Conservation (phyloP, 1,140 invertebrate genomes). For the Colletes gigas region DNA sequence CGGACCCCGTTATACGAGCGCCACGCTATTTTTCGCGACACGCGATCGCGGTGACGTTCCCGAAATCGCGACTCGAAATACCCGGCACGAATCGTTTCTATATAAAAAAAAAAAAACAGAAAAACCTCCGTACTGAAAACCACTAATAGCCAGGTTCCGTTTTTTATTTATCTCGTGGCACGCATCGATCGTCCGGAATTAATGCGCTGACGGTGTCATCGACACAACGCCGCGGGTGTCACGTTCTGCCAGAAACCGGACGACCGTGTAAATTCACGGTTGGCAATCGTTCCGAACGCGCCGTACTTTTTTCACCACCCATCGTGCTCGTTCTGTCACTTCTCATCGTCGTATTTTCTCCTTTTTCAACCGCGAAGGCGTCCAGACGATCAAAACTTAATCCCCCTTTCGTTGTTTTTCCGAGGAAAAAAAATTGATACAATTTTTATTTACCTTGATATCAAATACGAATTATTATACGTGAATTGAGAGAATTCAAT, state of each 20-base stretch:
- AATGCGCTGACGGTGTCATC: conserved; percentile 2
- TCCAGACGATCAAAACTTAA: too few relatives aligned
- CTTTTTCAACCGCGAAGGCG: background rate
- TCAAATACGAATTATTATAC: too few relatives aligned
- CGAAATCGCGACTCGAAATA: background rate
- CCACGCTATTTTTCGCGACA: background rate
- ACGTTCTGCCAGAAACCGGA: background rate
- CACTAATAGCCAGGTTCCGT: conserved; percentile 41
- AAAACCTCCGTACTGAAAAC: background rate
- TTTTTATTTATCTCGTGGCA: conserved; percentile 40
- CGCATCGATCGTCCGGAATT: conserved; percentile 31
- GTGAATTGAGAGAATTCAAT: too few relatives aligned
- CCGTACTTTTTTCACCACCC: background rate
- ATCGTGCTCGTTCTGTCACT: too few relatives aligned
- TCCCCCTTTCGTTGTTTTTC: too few relatives aligned
- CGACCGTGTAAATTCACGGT: background rate
- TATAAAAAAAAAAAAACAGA: background rate
- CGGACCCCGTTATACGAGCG: background rate
- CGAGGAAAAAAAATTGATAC: too few relatives aligned
- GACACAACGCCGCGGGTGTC: background rate
- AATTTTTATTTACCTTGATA: too few relatives aligned
- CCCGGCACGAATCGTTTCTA: background rate
- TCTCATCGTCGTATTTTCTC: background rate
- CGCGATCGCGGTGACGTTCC: conserved; percentile 3
- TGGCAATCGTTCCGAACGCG: background rate